phyloP scores from a whole-genome alignment of 2,888 invertebrate species.

The Resseliella maxima region DNA sequence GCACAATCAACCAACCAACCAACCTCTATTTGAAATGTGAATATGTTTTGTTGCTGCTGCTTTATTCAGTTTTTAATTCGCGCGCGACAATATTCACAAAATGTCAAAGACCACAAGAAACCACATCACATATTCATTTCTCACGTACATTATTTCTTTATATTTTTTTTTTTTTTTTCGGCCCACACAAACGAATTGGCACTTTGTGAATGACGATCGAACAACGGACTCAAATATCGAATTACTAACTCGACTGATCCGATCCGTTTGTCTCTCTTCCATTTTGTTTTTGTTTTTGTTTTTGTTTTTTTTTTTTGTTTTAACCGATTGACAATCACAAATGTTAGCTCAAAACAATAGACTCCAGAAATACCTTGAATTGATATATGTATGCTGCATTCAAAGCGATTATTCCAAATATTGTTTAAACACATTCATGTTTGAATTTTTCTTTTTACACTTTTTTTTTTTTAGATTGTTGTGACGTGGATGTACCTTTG shows the following conservation, averaged over 20 bases:
- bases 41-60: neutral
- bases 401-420: neutral
- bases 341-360: neutral
- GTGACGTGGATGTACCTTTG: no score
- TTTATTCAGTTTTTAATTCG: neutral
- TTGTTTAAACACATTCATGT: neutral
- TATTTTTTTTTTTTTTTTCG: neutral
- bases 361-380: neutral
- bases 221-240: neutral
- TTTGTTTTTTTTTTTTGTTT: no score
- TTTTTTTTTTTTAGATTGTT: neutral
- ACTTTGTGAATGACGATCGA: neutral
- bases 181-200: neutral
- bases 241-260: neutral
- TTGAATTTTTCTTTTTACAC: neutral
- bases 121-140: conserved; percentile 31
- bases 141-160: neutral
- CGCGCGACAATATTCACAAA: neutral
- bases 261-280: neutral
- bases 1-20: neutral
- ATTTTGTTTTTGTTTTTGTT: neutral
- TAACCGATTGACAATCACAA: no score
- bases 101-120: conserved; percentile 50
- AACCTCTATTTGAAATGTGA: neutral
- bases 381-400: neutral